Base-by-base conservation (phyloP, 2,888 invertebrate genomes). In the Pterostichus madidus region DNA sequence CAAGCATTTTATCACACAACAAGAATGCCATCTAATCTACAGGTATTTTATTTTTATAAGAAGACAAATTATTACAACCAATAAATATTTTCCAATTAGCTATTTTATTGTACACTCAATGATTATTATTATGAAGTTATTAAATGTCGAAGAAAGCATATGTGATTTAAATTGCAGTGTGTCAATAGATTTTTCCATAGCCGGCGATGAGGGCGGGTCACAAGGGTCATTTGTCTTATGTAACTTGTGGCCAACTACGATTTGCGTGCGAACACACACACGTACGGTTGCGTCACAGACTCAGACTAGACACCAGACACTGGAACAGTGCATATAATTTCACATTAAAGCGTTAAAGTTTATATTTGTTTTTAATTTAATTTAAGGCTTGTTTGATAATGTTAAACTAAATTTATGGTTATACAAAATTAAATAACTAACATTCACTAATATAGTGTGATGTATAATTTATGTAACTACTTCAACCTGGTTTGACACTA, bases 141-240 rank as follows among this genome's bases (percentile, higher is more conserved):
- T 8, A 46, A 71, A 71, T 71, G 44, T 10, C 68, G 44, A 44
- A 32, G 64, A 71, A 44, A 71, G 24, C 46, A 71, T 17, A 71
- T 71, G 44, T 71, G 68, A 44, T 71, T 71, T 15, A 44, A 71
- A 64, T 64, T 35, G 64, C 64, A 32, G 35, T 64, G 13, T 64
- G 64, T 35, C 64, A 64, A 35, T 32, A 35, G 24, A 64, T 11
- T 35, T 44, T 71, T 13, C 68, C 64, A 64, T 64, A 64, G 64
- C 5, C 17, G 44, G 39, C 13, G 39, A 44, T 44, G 68, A 71
- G 68, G 44, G 44, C 68, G 44, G 68, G 68, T 71, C 68, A 71
- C 13, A 44, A 44, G 68, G 68, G 39, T 71, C 68, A 71, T 44
- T 61, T 56, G 56, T 15, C 32, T 64, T 64, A 64, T 64, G 64